These are phyloP conservation scores for Miichthys miiuy DNA, from an alignment of 2,797 vertebrate species.

Conservation along the genomic window DNA sequence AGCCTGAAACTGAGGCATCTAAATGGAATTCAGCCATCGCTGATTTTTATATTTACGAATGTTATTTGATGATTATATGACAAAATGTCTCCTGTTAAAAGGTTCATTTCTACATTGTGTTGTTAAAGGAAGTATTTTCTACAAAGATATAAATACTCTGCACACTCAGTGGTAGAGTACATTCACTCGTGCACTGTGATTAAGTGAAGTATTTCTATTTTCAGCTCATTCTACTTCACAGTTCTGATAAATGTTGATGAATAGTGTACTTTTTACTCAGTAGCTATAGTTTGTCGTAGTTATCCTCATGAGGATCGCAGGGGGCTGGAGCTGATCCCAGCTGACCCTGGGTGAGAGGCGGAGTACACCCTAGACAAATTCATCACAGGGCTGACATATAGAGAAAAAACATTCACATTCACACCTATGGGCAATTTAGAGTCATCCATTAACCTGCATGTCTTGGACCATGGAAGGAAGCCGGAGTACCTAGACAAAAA, in stretches of 20 bases:
- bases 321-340: too few species aligned
- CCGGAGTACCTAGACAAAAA: too few species aligned
- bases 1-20: not conserved
- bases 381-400: too few species aligned
- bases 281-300: too few species aligned
- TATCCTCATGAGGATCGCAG: too few species aligned
- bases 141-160: not conserved
- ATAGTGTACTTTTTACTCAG: not conserved
- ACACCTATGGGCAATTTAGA: too few species aligned
- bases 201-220: too few species aligned
- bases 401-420: too few species aligned
- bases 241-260: not conserved
- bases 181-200: not conserved
- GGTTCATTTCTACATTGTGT: not conserved
- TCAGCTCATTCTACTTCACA: not conserved
- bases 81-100: not conserved
- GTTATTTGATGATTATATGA: not conserved
- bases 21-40: not conserved
- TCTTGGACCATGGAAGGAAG: too few species aligned
- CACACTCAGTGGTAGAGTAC: not conserved
- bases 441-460: too few species aligned
- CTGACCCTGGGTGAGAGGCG: too few species aligned
- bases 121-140: not conserved
- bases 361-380: too few species aligned
- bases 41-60: not conserved